A percentile compares a stretch with the other conserved stretches of the same genome.
phyloP scores from a whole-genome alignment of 2,888 invertebrate species.

The Hypena proboscidalis region DNA sequence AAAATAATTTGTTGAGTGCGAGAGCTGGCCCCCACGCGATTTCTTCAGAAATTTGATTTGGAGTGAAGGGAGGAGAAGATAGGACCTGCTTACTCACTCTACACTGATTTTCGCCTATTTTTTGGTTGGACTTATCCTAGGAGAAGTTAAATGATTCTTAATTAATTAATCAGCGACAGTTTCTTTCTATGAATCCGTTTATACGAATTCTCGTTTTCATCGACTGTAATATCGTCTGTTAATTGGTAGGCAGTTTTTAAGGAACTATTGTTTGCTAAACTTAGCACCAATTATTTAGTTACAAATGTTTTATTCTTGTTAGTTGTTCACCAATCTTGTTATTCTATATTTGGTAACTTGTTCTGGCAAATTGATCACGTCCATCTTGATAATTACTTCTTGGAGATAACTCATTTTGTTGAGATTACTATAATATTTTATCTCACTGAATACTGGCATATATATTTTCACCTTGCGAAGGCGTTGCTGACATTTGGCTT shows the following conservation, averaged over 20 bases:
- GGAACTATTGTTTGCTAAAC: constrained; percentile 17
- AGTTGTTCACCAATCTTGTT: constrained; percentile 31
- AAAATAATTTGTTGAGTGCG: too few species aligned
- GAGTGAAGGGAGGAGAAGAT: too few species aligned
- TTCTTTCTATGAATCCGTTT: too few species aligned
- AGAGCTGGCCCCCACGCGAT: too few species aligned
- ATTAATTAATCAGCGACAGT: too few species aligned
- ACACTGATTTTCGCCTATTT: too few species aligned
- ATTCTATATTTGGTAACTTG: constrained; percentile 25
- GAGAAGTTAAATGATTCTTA: too few species aligned
- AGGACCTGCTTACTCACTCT: too few species aligned
- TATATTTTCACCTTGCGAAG: background rate
- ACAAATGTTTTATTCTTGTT: constrained; percentile 30
- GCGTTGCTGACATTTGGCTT: background rate
- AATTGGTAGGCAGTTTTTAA: constrained; percentile 7
- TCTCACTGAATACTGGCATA: background rate
- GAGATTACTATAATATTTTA: too few species aligned
- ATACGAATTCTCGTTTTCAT: constrained; percentile 5
- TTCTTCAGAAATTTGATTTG: too few species aligned
- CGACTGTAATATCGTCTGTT: constrained; percentile 3
- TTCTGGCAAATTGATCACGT: constrained; percentile 32
- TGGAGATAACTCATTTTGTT: constrained; percentile 7
- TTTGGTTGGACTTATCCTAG: too few species aligned
- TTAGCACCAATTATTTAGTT: constrained; percentile 32
- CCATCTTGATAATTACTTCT: constrained; percentile 8